Evolutionary conservation across 2,888 invertebrate genomes (phyloP).

Genomic region (Dioctria rufipes): DNA sequence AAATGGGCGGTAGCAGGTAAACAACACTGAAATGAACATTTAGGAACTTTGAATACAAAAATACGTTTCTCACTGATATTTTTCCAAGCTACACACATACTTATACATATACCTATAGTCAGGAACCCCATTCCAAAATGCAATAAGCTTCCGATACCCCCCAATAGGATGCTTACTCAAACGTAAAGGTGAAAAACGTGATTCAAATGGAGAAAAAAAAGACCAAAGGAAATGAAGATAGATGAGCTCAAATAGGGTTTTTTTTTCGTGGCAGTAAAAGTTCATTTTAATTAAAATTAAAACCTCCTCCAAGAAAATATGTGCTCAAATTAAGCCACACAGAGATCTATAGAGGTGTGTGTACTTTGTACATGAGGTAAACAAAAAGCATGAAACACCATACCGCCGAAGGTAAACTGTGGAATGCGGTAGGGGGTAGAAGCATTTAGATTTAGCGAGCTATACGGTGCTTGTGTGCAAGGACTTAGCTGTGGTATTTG

Average conservation of each 20-base stretch:
- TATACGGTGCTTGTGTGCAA: slow-evolving; percentile 6
- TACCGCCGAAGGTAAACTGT: not conserved
- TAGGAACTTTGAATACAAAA: too few species aligned
- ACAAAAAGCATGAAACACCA: slow-evolving; percentile 20
- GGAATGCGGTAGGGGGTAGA: not conserved
- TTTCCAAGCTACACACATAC: too few species aligned
- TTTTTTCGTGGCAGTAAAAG: slow-evolving; percentile 57
- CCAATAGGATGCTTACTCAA: slow-evolving; percentile 24
- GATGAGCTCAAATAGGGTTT: slow-evolving; percentile 56
- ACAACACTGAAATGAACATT: too few species aligned
- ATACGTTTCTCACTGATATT: too few species aligned
- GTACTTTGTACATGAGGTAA: slow-evolving; percentile 23
- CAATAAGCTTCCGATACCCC: slow-evolving; percentile 12
- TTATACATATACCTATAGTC: too few species aligned
- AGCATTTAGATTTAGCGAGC: not conserved
- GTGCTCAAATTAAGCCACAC: slow-evolving; percentile 57
- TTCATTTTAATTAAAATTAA: slow-evolving; percentile 60
- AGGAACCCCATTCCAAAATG: not conserved
- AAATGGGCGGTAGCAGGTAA: too few species aligned
- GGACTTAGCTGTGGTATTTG: slow-evolving; percentile 38
- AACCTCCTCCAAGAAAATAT: slow-evolving; percentile 59
- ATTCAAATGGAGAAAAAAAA: slow-evolving; percentile 24
- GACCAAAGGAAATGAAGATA: slow-evolving; percentile 57
- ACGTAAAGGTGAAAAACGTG: slow-evolving; percentile 49
- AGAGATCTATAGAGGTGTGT: slow-evolving; percentile 36